Conservation (phyloP, 2,797 vertebrate species). For the Thunnus albacares region DNA sequence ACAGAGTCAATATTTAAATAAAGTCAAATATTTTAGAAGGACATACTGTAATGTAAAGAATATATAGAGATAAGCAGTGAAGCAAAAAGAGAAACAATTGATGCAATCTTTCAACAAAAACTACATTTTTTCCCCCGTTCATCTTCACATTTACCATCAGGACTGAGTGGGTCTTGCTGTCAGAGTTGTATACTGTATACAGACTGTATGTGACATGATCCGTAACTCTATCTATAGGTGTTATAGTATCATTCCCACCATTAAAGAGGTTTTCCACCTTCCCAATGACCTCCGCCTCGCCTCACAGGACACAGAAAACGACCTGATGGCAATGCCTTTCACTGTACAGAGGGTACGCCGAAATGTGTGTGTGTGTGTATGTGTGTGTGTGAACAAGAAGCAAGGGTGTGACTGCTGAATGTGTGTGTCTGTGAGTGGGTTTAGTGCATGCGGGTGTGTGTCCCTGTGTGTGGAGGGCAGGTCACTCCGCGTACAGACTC, state of each 20-base stretch:
- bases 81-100: conserved; percentile 1
- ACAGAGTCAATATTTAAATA: too few species aligned
- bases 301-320: conserved; percentile 81
- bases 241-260: conserved; percentile 84
- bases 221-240: conserved; percentile 83
- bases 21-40: not conserved
- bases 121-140: conserved; percentile 29
- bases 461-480: conserved; percentile 33
- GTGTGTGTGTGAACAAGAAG: not conserved
- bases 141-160: conserved; percentile 51
- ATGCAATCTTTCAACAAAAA: conserved; percentile 22
- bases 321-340: conserved; percentile 76
- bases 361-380: conserved; percentile 40
- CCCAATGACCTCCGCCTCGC: conserved; percentile 79
- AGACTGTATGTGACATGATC: conserved; percentile 77
- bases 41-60: not conserved
- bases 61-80: not conserved
- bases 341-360: conserved; percentile 60
- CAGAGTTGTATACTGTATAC: conserved; percentile 53
- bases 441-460: not conserved
- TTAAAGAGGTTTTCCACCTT: conserved; percentile 84
- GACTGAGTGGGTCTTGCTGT: conserved; percentile 42
- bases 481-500: conserved; percentile 69
- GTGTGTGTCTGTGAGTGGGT: conserved; percentile 40
- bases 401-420: not conserved